These are phyloP conservation scores for Globodera rostochiensis DNA, from an alignment of 1,140 invertebrate genomes.

Conservation along the genomic window DNA sequence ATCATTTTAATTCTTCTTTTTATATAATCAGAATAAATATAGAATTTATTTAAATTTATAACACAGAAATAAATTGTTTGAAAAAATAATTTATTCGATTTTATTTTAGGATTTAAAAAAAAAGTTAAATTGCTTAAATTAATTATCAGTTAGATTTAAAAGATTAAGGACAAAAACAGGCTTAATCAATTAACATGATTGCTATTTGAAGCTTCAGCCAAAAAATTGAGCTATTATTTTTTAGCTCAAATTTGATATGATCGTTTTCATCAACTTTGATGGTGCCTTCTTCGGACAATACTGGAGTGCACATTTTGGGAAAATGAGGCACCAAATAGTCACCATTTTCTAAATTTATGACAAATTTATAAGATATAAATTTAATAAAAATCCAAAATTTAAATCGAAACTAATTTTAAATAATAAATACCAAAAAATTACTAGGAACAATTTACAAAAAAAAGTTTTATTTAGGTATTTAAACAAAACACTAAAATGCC, in stretches of 20 bases:
- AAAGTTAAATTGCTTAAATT: too few species aligned
- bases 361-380: neutral
- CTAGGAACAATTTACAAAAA: too few species aligned
- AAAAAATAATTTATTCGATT: too few species aligned
- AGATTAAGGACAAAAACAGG: too few species aligned
- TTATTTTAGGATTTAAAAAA: neutral
- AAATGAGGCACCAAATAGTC: slow-evolving; percentile 44
- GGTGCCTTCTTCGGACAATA: slow-evolving; percentile 44
- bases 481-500: too few species aligned
- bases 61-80: too few species aligned
- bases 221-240: slow-evolving; percentile 50
- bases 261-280: slow-evolving; percentile 37
- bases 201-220: slow-evolving; percentile 52
- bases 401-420: neutral
- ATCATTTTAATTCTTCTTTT: too few species aligned
- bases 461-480: too few species aligned
- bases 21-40: too few species aligned
- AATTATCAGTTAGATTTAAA: too few species aligned
- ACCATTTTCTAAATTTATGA: slow-evolving; percentile 23
- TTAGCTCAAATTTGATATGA: slow-evolving; percentile 41
- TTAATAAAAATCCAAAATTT: neutral
- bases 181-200: slow-evolving; percentile 16
- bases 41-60: too few species aligned
- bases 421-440: too few species aligned
- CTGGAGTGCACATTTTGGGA: slow-evolving; percentile 41